These are phyloP conservation scores for Cyprinella venusta DNA, from an alignment of 2,797 vertebrate species.

Conservation along the genomic window DNA sequence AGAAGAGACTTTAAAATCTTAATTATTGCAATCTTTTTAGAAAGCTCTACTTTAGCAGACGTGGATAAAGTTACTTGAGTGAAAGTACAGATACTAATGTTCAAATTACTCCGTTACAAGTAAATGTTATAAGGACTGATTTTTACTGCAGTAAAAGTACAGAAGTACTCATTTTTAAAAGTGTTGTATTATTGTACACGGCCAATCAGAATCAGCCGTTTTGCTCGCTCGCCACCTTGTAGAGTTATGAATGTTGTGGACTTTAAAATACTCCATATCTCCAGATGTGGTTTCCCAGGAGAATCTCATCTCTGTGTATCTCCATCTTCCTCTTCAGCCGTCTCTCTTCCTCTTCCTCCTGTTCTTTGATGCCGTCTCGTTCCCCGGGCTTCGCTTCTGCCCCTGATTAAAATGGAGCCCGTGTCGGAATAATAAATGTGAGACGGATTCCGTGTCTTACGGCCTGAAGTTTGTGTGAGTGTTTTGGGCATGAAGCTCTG, in stretches of 20 bases:
- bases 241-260: background rate
- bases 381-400: constrained; percentile 57
- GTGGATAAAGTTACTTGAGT: too few relatives aligned
- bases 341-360: constrained; percentile 46
- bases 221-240: background rate
- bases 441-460: constrained; percentile 61
- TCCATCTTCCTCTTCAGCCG: constrained; percentile 33
- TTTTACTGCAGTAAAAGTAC: too few relatives aligned
- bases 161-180: too few relatives aligned
- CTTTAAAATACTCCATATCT: background rate
- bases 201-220: background rate
- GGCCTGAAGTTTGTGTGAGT: constrained; percentile 32
- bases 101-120: too few relatives aligned
- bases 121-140: too few relatives aligned
- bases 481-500: constrained; percentile 25
- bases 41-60: too few relatives aligned
- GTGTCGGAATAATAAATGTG: constrained; percentile 68
- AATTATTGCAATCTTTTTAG: background rate
- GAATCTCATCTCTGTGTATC: background rate
- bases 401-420: constrained; percentile 71
- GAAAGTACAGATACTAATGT: too few relatives aligned
- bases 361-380: constrained; percentile 57
- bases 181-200: too few relatives aligned
- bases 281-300: background rate
- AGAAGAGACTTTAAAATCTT: background rate